Conservation (phyloP, 2,797 vertebrate genomes). For the Gallinago solitaria region DNA sequence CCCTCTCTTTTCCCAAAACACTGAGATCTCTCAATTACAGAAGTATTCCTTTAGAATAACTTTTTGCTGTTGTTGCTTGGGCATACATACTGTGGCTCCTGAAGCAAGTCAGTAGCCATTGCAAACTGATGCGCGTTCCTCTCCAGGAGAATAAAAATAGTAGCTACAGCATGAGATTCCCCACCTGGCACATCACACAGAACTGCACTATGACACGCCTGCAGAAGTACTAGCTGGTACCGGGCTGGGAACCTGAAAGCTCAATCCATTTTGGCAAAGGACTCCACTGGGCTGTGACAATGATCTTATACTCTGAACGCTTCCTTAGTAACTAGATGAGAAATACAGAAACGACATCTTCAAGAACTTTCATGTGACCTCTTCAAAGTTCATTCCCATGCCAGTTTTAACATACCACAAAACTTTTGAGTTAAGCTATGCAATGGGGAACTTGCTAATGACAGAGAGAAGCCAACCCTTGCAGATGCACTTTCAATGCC, state of each 20-base stretch:
- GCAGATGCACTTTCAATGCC: background rate
- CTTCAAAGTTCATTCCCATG: background rate
- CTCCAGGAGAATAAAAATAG: background rate
- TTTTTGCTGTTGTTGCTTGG: background rate
- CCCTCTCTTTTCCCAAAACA: background rate
- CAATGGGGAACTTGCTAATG: background rate
- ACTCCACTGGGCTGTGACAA: background rate
- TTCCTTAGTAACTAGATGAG: background rate
- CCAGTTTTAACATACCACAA: background rate
- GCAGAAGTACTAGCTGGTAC: background rate
- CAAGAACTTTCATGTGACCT: background rate
- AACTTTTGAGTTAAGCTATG: background rate
- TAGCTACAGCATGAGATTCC: background rate
- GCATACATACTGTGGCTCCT: background rate
- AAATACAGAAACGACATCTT: background rate
- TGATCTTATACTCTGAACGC: fast-evolving
- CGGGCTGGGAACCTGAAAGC: background rate
- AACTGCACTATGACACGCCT: fast-evolving
- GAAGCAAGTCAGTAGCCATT: background rate
- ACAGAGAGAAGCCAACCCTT: background rate
- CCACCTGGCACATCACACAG: background rate
- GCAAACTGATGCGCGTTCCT: background rate
- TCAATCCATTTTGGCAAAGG: background rate
- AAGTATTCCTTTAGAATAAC: background rate
- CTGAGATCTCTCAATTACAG: background rate